A percentile compares a stretch with the other conserved stretches of the same genome.
phyloP scores from a whole-genome alignment of 2,888 invertebrate species.

The Megastigmus dorsalis region DNA sequence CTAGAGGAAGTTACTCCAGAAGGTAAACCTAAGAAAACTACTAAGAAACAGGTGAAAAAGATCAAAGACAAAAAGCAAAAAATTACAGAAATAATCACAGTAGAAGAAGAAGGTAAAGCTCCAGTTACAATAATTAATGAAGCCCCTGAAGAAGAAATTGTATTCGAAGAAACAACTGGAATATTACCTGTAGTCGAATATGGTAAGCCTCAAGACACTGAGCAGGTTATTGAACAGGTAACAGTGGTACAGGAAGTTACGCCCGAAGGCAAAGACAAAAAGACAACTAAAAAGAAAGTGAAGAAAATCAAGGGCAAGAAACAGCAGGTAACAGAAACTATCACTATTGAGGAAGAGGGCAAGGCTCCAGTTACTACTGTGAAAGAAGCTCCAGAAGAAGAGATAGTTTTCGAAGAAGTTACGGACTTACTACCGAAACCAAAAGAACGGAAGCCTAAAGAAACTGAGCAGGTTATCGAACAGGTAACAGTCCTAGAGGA shows the following conservation, averaged over 20 bases:
- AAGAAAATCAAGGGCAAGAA: slow-evolving; percentile 48
- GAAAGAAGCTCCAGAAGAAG: slow-evolving; percentile 50
- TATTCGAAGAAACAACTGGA: slow-evolving; percentile 64
- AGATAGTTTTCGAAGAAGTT: slow-evolving; percentile 58
- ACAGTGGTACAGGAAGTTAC: slow-evolving; percentile 62
- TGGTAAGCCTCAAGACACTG: slow-evolving; percentile 58
- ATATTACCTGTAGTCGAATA: slow-evolving; percentile 43
- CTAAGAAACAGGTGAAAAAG: slow-evolving; percentile 71
- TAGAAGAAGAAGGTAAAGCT: slow-evolving; percentile 71
- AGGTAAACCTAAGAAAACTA: slow-evolving; percentile 61
- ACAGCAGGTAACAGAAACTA: slow-evolving; percentile 33
- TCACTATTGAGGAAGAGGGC: slow-evolving; percentile 68
- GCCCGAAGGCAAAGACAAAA: slow-evolving; percentile 65
- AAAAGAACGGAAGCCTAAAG: slow-evolving; percentile 51
- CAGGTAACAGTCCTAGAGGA: slow-evolving; percentile 56
- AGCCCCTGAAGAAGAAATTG: slow-evolving; percentile 55
- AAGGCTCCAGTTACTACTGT: slow-evolving; percentile 66
- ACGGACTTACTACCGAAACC: slow-evolving; percentile 35
- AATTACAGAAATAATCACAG: slow-evolving; percentile 72
- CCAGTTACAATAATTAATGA: slow-evolving; percentile 68
- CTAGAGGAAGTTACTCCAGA: slow-evolving; percentile 58
- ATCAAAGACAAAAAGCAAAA: slow-evolving; percentile 72
- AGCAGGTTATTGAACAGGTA: slow-evolving; percentile 57
- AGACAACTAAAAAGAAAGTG: slow-evolving; percentile 63
- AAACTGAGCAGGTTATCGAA: slow-evolving; percentile 62